Evolutionary conservation across 2,113 vertebrate species (phyloP).

Genomic region (Gallinago paraguaiae): DNA sequence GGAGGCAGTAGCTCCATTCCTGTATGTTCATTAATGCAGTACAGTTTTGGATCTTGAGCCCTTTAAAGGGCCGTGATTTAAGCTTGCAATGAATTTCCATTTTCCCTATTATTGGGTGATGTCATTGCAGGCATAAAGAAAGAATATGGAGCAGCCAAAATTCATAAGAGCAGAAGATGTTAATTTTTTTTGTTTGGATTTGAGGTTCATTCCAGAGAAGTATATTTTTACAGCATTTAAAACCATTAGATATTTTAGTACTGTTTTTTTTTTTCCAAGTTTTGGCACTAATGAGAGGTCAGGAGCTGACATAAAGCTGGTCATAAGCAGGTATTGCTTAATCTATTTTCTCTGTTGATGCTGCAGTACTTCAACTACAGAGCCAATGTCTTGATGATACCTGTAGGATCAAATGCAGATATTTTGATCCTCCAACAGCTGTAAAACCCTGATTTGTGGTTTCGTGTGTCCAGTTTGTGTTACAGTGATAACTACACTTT

Average conservation of each 20-base stretch:
- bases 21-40: neutral
- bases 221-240: constrained; percentile 27
- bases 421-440: neutral
- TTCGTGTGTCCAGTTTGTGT: neutral
- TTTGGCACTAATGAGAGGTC: neutral
- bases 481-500: neutral
- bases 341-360: neutral
- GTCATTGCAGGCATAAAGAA: constrained; percentile 14
- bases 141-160: constrained; percentile 20
- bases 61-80: neutral
- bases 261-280: neutral
- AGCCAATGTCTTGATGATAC: neutral
- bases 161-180: neutral
- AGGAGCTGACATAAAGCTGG: neutral
- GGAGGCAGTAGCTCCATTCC: neutral
- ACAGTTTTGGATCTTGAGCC: neutral
- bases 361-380: neutral
- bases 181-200: neutral
- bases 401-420: neutral
- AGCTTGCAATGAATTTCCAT: neutral
- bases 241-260: neutral
- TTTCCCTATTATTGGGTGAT: neutral
- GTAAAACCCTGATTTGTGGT: neutral
- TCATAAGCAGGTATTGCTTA: neutral
- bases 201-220: constrained; percentile 4